Conservation (phyloP, 2,113 vertebrate species). For the Numenius arquata region DNA sequence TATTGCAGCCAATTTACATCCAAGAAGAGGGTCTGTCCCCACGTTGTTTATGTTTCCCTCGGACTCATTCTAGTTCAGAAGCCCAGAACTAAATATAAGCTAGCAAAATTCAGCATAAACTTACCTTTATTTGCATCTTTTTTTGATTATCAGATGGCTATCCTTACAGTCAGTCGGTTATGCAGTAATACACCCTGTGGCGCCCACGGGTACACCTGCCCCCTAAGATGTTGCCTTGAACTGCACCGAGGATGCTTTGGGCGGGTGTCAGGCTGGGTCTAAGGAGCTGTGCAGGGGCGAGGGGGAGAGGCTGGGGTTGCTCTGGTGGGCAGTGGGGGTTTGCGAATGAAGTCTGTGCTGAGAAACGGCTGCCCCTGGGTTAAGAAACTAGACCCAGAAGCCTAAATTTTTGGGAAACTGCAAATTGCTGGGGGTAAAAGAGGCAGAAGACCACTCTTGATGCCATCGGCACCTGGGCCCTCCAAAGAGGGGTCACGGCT, state of each 20-base stretch:
- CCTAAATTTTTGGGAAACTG: not conserved
- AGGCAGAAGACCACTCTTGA: not conserved
- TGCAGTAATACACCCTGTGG: too few species aligned
- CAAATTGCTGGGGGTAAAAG: not conserved
- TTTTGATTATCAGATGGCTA: not conserved
- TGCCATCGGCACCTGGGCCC: rapidly evolving
- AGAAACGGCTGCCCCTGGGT: not conserved
- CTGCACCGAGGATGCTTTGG: not conserved
- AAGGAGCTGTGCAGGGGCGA: not conserved
- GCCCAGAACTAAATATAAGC: rapidly evolving
- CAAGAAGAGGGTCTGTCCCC: not conserved
- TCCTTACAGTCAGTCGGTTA: not conserved
- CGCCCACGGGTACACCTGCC: not conserved
- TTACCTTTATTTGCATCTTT: rapidly evolving
- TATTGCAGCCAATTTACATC: not conserved
- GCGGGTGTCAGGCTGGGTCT: not conserved
- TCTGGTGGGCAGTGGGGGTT: not conserved
- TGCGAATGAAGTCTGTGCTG: not conserved
- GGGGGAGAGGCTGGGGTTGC: not conserved
- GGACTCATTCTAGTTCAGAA: rapidly evolving
- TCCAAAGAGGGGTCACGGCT: not conserved
- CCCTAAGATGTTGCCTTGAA: too few species aligned
- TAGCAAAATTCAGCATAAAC: not conserved
- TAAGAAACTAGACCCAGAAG: not conserved
- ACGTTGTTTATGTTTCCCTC: rapidly evolving